Evolutionary conservation across 2,797 vertebrate species (phyloP).

Genomic region (Mormyrus proboscirostris): DNA sequence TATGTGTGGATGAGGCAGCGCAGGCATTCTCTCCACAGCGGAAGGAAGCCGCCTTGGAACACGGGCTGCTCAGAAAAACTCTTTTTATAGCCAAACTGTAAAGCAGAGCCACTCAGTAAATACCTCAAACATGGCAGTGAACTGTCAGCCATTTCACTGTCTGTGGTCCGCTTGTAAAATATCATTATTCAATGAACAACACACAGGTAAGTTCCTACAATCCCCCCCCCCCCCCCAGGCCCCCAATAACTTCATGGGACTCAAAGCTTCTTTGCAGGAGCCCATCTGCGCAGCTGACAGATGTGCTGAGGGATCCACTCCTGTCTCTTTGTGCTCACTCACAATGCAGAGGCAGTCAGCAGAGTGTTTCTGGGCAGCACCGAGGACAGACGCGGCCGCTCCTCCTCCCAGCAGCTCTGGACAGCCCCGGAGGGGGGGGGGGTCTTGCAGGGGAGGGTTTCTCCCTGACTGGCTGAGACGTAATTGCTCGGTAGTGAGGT

Average conservation of each 20-base stretch:
- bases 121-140: neutral
- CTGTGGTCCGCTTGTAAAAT: neutral
- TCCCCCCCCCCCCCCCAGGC: neutral
- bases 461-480: conserved; percentile 69
- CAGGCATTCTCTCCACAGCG: neutral
- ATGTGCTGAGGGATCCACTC: neutral
- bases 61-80: neutral
- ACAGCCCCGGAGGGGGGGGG: neutral
- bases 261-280: neutral
- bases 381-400: neutral
- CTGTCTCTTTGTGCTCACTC: neutral
- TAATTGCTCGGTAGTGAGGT: conserved; percentile 81
- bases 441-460: neutral
- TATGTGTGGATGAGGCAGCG: neutral
- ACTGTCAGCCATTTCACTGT: neutral
- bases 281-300: neutral
- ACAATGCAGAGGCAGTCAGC: neutral
- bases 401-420: neutral
- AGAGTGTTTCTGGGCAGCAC: neutral
- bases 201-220: neutral
- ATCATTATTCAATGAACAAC: neutral
- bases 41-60: neutral
- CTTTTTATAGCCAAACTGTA: neutral
- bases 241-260: neutral
- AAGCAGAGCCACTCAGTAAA: neutral